Evolutionary conservation across 2,113 vertebrate species (phyloP).

Genomic region (Scophthalmus maximus): DNA sequence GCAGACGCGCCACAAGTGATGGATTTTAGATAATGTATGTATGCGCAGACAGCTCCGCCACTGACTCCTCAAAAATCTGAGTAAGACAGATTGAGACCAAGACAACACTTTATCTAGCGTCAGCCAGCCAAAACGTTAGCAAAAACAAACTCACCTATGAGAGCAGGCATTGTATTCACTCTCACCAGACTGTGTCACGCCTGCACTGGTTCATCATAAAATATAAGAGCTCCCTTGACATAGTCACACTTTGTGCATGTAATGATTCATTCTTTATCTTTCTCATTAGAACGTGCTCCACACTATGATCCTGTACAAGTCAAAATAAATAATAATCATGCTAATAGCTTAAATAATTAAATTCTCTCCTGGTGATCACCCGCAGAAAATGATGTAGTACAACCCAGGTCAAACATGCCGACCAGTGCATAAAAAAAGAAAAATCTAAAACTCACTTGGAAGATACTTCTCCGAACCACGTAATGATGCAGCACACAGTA

Average conservation of each 20-base stretch:
- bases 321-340: slow-evolving; percentile 6
- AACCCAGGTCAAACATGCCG: no score
- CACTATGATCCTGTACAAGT: background rate
- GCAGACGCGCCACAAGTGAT: background rate
- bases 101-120: slow-evolving; percentile 59
- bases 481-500: no score
- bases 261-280: slow-evolving; percentile 12
- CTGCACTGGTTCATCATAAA: slow-evolving; percentile 22
- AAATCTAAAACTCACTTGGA: no score
- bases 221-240: slow-evolving; percentile 12
- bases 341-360: background rate
- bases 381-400: background rate
- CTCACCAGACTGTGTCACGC: slow-evolving; percentile 10
- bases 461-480: no score
- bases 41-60: slow-evolving; percentile 13
- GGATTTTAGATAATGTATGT: slow-evolving; percentile 30
- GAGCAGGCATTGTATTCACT: slow-evolving; percentile 45
- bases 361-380: background rate
- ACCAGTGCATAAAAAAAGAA: no score
- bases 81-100: slow-evolving; percentile 59
- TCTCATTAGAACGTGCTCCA: background rate
- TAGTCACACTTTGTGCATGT: slow-evolving; percentile 3
- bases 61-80: slow-evolving; percentile 11
- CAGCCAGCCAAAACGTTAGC: slow-evolving; percentile 29
- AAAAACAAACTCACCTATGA: slow-evolving; percentile 52